Evolutionary conservation across 2,113 vertebrate genomes (phyloP), one percentile per base, ranked within the genome.

Genomic region (Gobio gobio): DNA sequence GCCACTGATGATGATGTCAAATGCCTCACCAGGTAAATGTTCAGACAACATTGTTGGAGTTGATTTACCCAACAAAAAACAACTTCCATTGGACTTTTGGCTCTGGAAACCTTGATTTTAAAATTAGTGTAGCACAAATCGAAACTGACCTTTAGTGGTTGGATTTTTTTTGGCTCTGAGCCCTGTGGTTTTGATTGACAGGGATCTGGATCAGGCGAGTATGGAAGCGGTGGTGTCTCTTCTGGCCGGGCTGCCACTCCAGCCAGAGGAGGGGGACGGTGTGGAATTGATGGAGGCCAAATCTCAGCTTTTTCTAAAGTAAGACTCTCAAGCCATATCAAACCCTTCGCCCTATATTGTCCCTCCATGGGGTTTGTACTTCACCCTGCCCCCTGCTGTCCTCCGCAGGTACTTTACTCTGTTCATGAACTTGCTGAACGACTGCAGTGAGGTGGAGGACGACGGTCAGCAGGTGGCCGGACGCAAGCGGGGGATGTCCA

Each of bases 231-330:
- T 99, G 2, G 98, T 99, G 22, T 98, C 97, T 82, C 95, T 99
- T 61, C 94, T 99, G 49, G 98, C 97, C 73, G 98, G 97, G 33
- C 94, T 99, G 80, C 98, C 97, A 0, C 93, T 99, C 20, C 98
- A 99, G 88, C 97, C 98, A 2, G 98, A 99, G 86, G 98, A 99
- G 92, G 98, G 98, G 79, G 98, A 99, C 82, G 98, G 98, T 64
- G 98, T 99, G 36, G 98, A 99, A 86, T 86, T 99, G 88, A 99
- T 99, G 98, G 98, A 99, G 94, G 98, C 98, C 16, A 99, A 99
- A 89, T 99, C 98, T 64, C 98, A 99, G 87, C 93, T 99, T 86
- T 99, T 99, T 91, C 96, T 99, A 40, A 99, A 99, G 98, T 99
- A 96, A 95, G 87, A 84, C 76, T 24, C n/a, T 26, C 20, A 78